Base-by-base conservation (phyloP, 2,113 vertebrate genomes). In the Peromyscus polionotus region DNA sequence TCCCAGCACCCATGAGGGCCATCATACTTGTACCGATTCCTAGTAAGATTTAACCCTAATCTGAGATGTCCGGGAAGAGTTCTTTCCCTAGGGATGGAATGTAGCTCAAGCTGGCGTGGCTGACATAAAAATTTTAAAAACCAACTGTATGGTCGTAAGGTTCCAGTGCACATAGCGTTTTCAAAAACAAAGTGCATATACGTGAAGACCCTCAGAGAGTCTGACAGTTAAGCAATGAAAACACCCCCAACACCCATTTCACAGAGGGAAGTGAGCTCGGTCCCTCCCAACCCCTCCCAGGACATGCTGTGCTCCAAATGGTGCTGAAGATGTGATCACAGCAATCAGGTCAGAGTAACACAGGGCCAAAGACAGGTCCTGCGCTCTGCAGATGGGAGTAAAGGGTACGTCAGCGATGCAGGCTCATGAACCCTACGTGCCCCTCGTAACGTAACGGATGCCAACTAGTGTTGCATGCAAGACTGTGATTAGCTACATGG, bases 141-240 rank as follows among this genome's bases (percentile, higher is more conserved):
- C 45, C 63, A 96, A 87, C 36, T 20, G 3, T 68, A 51, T 57
- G 72, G 61, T 80, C 72, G 68, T 87, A 81, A 89, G 87, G 28
- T 51, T 94, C 77, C 7, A 80, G 73, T 85, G 80, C 88, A 77
- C 45, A 57, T 24, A 77, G 61, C 10, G 13, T 84, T 94, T 93
- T 87, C 72, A 73, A 67, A 94, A 91, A 91, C 65, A 75, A 94
- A 91, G 92, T 31, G 79, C 12, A 85, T 26, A 70, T 17, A 45
- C 36, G 45, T 36, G n/a, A 95, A 63, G 39, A 68, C 54, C 20
- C 75, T 28, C 26, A 14, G 11, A 42, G 76, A 87, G 54, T 81
- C 77, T 87, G 76, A 93, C n/a, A 88, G 65, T 65, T 51, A 88
- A 96, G 70, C 33, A 93, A 90, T 9, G 51, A 59, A 91, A 80